Conservation (phyloP, 2,113 vertebrate species). For the Python bivittatus region DNA sequence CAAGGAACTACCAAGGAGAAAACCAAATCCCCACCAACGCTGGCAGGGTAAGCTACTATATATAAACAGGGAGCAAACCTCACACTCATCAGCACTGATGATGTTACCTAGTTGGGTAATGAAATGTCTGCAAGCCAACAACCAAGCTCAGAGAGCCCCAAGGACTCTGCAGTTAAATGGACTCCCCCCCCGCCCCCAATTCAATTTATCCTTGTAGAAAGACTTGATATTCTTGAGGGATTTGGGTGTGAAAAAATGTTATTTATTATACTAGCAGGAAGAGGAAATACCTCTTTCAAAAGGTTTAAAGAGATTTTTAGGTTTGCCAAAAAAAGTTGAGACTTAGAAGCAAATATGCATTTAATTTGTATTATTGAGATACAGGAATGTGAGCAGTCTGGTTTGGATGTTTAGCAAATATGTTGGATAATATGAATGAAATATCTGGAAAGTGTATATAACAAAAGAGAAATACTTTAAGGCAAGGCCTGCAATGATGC, state of each 20-base stretch:
- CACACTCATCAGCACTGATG: too few relatives aligned
- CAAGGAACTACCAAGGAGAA: too few relatives aligned
- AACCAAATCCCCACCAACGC: too few relatives aligned
- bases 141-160: too few relatives aligned
- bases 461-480: not conserved
- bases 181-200: too few relatives aligned
- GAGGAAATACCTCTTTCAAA: slow-evolving; percentile 11
- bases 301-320: slow-evolving; percentile 3
- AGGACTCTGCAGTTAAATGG: too few relatives aligned
- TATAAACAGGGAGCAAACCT: too few relatives aligned
- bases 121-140: too few relatives aligned
- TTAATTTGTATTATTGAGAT: not conserved
- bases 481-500: not conserved
- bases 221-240: slow-evolving; percentile 40
- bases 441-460: not conserved
- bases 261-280: slow-evolving; percentile 45
- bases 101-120: too few relatives aligned
- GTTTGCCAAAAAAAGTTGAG: not conserved
- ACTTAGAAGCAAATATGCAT: not conserved
- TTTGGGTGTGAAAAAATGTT: slow-evolving; percentile 41
- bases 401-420: not conserved
- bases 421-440: not conserved
- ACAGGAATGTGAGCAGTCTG: not conserved
- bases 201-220: slow-evolving; percentile 45
- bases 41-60: too few relatives aligned